Evolutionary conservation across 2,888 invertebrate genomes (phyloP).

Genomic region (Caenorhabditis sp.): DNA sequence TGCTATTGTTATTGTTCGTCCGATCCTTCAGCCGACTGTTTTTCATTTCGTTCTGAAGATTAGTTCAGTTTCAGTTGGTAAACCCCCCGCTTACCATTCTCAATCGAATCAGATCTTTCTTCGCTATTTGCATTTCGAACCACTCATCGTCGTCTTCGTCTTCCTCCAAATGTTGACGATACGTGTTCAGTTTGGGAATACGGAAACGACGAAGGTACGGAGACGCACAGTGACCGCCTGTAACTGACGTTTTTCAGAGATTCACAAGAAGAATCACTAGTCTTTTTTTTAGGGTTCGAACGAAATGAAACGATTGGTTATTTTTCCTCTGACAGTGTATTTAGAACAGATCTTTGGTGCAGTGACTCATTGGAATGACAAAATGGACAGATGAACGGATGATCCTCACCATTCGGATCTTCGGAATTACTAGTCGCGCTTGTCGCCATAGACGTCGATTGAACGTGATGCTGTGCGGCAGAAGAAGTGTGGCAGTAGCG

Average conservation of each 20-base stretch:
- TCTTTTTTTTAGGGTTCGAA: too few species aligned
- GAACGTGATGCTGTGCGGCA: constrained; percentile 11
- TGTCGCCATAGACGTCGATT: constrained; percentile 28
- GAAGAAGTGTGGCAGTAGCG: constrained; percentile 17
- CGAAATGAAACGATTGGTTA: too few species aligned
- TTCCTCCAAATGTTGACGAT: constrained; percentile 42
- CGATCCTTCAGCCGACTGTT: constrained; percentile 26
- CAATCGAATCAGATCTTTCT: constrained; percentile 45
- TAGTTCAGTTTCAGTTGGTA: not conserved
- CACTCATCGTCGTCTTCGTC: constrained; percentile 57
- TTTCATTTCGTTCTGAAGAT: constrained; percentile 40
- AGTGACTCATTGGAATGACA: not conserved
- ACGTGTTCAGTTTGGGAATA: constrained; percentile 56
- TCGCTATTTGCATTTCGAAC: constrained; percentile 52
- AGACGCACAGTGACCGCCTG: constrained; percentile 60
- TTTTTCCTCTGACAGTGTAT: too few species aligned
- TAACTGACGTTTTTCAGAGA: too few species aligned
- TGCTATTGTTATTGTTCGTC: constrained; percentile 33
- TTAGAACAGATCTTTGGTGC: too few species aligned
- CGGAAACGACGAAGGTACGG: constrained; percentile 60
- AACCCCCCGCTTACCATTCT: constrained; percentile 31
- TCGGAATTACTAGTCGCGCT: not conserved
- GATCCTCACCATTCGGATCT: constrained; percentile 28
- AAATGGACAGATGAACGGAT: not conserved
- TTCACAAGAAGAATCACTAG: too few species aligned